Conservation (phyloP, 23 tunicate genomes). For the Botrylloides violaceus region DNA sequence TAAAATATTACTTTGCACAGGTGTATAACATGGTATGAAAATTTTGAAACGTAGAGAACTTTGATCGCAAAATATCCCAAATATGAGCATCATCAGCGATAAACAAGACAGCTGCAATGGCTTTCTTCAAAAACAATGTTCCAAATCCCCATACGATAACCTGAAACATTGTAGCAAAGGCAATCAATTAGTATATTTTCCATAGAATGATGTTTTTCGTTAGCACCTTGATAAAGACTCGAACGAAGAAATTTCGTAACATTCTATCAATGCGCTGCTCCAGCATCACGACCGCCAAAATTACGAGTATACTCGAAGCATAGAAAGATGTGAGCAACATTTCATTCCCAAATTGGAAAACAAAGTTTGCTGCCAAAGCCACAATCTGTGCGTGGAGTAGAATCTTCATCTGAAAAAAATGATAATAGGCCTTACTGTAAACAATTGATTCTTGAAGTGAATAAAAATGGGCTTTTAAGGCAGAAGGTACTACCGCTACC, state of each 20-base stretch:
- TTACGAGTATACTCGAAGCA: conserved; percentile 78
- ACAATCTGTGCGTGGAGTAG: conserved; percentile 81
- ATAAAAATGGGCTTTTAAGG: too few species aligned
- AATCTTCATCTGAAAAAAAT: conserved; percentile 61
- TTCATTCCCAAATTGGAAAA: conserved; percentile 95
- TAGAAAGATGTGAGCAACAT: conserved; percentile 98
- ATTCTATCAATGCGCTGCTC: conserved; percentile 50
- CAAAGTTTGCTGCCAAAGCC: conserved; percentile 76
- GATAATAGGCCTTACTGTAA: too few species aligned
- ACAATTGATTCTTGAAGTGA: neutral
- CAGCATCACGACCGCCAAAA: conserved; percentile 48
- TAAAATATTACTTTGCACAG: conserved; percentile 73
- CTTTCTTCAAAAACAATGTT: conserved; percentile 69
- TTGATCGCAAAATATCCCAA: conserved; percentile 93
- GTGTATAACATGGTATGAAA: conserved; percentile 99
- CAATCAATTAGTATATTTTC: too few species aligned
- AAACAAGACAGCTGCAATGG: conserved; percentile 43
- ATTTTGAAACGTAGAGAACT: conserved; percentile 88
- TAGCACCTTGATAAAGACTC: conserved; percentile 72
- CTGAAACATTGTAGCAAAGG: too few species aligned
- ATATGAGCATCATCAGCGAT: conserved; percentile 97
- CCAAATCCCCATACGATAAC: conserved; percentile 57
- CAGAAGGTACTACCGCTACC: too few species aligned
- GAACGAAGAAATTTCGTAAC: conserved; percentile 35
- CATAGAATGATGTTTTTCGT: too few species aligned